Base-by-base conservation (phyloP, 1,140 invertebrate species). In the Cydia amplana region DNA sequence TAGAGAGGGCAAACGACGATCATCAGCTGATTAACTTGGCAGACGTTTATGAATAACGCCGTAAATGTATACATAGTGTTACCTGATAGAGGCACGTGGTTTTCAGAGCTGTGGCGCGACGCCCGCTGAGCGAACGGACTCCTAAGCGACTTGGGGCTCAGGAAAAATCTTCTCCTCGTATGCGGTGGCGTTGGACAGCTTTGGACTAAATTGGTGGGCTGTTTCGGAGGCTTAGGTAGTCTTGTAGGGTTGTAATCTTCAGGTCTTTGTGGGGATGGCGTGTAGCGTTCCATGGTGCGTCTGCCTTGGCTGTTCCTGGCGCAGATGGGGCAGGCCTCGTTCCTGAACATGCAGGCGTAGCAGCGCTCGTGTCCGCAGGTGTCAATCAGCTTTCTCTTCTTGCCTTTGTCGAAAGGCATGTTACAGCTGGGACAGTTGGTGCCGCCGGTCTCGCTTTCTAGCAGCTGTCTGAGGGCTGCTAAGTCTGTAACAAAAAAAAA, bases 321-420 rank as follows among this genome's bases (percentile, higher is more conserved):
- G 88, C 97, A 99, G 28, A 98, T 94, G n/a, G 97, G 97, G 91
- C 98, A 98, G 32, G 95, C 94, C 91, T 98, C 97, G 93, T 96
- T 97, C 82, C 95, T 96, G 93, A 98, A 98, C 94, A 98, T 96
- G 92, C 98, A 99, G 78, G 97, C 96, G 94, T 98, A 98, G 93
- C 98, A 98, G 64, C 97, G 94, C 87, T 98, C 97, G 94, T 98
- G 98, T 78, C 98, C 97, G 93, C 98, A 99, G 73, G 97, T 96
- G 93, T 98, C 98, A 88, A 98, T 98, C 82, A 99, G 94, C 87
- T 97, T 96, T 89, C 98, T 95, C 93, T 98, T 98, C 93, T 98
- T 98, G 91, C 97, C 97, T 93, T 98, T 97, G 93, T 98, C 97
- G 94, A 98, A 98, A 78, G 97, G 97, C 95, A 98, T 97, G 89